Percentiles rank a stretch among this genome's conserved stretches.
Conservation (phyloP, 35 echinoderm and acorn worm species). For the Anneissia japonica region DNA sequence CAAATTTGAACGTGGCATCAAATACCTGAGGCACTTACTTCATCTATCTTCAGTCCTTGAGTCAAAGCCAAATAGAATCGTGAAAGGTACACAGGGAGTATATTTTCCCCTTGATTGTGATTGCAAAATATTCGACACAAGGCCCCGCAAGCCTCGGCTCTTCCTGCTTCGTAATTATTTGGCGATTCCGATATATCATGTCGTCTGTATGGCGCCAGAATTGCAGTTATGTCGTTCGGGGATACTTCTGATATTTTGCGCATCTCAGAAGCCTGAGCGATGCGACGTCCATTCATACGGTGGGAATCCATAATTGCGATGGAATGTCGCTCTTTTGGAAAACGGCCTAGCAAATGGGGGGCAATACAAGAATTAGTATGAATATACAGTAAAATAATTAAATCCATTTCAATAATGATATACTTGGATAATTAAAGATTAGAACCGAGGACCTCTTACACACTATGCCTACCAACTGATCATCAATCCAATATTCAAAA, state of each 20-base stretch:
- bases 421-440: too few relatives aligned
- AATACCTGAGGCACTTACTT: constrained; percentile 10
- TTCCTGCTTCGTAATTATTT: constrained; percentile 79
- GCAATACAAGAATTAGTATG: too few relatives aligned
- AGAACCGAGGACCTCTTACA: too few relatives aligned
- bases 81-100: constrained; percentile 72
- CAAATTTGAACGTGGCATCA: too few relatives aligned
- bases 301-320: constrained; percentile 8
- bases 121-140: constrained; percentile 88
- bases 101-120: constrained; percentile 61
- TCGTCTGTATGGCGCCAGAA: neutral
- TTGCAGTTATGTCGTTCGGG: constrained; percentile 1
- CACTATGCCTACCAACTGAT: too few relatives aligned
- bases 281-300: neutral
- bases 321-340: constrained; percentile 22
- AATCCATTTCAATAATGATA: too few relatives aligned
- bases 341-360: neutral
- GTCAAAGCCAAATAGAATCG: constrained; percentile 73
- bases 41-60: constrained; percentile 65
- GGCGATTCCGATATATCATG: constrained; percentile 64
- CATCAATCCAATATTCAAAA: too few relatives aligned
- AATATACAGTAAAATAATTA: too few relatives aligned
- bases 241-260: constrained; percentile 6
- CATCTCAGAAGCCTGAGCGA: constrained; percentile 6
- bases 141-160: constrained; percentile 87